Evolutionary conservation across 37 sponge, comb jelly and placozoan genomes (phyloP).

Genomic region (Sycon ciliatum): DNA sequence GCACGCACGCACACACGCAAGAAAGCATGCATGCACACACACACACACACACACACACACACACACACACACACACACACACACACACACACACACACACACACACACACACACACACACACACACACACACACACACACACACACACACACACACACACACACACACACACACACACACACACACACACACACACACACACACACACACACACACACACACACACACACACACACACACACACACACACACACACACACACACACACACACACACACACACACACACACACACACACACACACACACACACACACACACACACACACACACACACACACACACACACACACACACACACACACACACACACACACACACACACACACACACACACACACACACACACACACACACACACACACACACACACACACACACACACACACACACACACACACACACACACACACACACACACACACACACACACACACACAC

Average conservation of each 20-base stretch:
- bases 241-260: constrained; percentile 5
- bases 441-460: constrained; percentile 5
- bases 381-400: constrained; percentile 1
- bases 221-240: constrained; percentile 5
- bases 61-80: background rate
- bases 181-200: constrained; percentile 1
- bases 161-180: constrained; percentile 1
- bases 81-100: background rate
- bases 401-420: background rate
- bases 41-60: background rate
- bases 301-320: constrained; percentile 5
- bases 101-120: constrained; percentile 5
- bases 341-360: background rate
- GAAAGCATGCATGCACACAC: too few relatives aligned
- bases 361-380: constrained; percentile 5
- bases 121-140: constrained; percentile 1
- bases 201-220: constrained; percentile 1
- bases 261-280: background rate
- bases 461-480: constrained; percentile 1
- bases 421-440: constrained; percentile 5
- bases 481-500: background rate
- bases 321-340: constrained; percentile 5
- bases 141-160: constrained; percentile 5
- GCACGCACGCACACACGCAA: too few relatives aligned
- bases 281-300: constrained; percentile 1